Conservation (phyloP, 1,140 invertebrate genomes). For the Lutraria rhynchaena region DNA sequence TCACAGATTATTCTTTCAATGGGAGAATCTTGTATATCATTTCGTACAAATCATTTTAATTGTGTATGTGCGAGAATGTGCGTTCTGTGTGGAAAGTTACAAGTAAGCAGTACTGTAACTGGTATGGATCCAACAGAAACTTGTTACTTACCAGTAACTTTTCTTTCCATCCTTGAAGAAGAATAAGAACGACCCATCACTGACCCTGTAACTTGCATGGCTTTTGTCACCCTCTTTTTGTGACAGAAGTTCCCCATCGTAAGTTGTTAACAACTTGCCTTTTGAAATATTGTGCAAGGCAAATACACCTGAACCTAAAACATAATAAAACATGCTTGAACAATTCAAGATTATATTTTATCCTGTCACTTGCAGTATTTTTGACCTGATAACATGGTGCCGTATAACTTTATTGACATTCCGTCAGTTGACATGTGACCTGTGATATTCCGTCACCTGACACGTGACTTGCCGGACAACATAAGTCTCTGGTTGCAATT, state of each 20-base stretch:
- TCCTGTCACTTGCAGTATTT: too few relatives aligned
- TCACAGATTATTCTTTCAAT: not conserved
- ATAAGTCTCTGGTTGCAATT: too few relatives aligned
- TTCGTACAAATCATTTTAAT: slow-evolving; percentile 6
- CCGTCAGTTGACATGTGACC: too few relatives aligned
- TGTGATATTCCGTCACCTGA: too few relatives aligned
- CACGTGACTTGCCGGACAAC: too few relatives aligned
- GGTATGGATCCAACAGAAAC: not conserved
- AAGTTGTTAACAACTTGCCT: not conserved
- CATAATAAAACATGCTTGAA: slow-evolving; percentile 18
- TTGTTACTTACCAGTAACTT: slow-evolving; percentile 7
- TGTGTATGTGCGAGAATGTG: not conserved
- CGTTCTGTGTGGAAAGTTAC: not conserved
- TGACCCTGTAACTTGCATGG: slow-evolving; percentile 2
- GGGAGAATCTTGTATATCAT: not conserved
- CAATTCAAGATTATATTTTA: too few relatives aligned
- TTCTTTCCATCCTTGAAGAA: slow-evolving; percentile 7
- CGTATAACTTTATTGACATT: too few relatives aligned
- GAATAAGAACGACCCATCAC: slow-evolving; percentile 17
- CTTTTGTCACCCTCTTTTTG: slow-evolving; percentile 9
- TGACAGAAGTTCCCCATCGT: slow-evolving; percentile 8
- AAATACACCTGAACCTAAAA: slow-evolving; percentile 34
- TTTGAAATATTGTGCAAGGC: not conserved
- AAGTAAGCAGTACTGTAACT: slow-evolving; percentile 9
- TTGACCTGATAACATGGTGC: too few relatives aligned